phyloP scores from a whole-genome alignment of 2,113 vertebrate species.

The Grallaria varia region DNA sequence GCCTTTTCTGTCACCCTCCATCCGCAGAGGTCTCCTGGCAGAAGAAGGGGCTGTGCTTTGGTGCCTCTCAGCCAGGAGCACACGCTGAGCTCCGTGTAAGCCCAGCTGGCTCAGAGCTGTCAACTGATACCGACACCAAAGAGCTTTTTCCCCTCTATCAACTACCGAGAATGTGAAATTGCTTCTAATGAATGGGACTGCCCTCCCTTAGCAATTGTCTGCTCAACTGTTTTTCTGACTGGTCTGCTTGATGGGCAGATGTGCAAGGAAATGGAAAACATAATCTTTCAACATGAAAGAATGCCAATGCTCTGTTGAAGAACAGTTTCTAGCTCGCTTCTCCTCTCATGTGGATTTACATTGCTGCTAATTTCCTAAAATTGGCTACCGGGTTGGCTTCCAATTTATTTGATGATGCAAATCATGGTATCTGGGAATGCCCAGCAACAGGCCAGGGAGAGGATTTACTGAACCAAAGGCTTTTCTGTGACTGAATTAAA shows the following conservation, averaged over 20 bases:
- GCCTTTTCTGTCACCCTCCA: not conserved
- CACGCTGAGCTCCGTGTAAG: not conserved
- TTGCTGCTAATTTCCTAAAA: conserved; percentile 19
- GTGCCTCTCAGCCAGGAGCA: not conserved
- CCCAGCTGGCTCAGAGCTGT: not conserved
- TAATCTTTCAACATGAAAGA: conserved; percentile 54
- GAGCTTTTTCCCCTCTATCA: not conserved
- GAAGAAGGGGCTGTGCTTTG: not conserved
- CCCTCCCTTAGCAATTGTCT: not conserved
- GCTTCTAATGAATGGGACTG: not conserved
- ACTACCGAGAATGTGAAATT: not conserved
- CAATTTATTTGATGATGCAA: not conserved
- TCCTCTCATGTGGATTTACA: not conserved
- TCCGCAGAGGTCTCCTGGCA: not conserved
- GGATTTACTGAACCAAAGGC: not conserved
- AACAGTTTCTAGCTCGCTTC: conserved; percentile 30
- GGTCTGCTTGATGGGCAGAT: not conserved
- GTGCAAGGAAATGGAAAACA: conserved; percentile 54
- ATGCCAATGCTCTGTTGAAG: conserved; percentile 31
- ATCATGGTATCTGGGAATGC: not conserved
- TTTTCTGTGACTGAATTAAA: not conserved
- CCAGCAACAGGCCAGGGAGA: not conserved
- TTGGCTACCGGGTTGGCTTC: not conserved
- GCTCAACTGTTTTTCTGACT: conserved; percentile 31
- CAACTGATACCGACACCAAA: not conserved